These are phyloP conservation scores for Epiblema foenella DNA, from an alignment of 2,888 invertebrate species.

Conservation along the genomic window DNA sequence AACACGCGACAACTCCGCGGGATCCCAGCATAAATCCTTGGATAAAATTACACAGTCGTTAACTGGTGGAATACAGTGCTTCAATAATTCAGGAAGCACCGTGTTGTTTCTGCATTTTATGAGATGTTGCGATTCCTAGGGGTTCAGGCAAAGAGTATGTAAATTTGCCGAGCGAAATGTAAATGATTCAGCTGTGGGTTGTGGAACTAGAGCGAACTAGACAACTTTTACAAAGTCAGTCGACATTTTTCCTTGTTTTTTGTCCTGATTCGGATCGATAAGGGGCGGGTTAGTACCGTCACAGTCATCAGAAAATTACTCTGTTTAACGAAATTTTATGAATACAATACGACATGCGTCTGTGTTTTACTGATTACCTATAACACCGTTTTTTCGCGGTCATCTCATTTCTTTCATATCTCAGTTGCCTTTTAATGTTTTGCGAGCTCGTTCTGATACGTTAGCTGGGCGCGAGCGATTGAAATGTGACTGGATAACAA, in stretches of 20 bases:
- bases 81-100: constrained; percentile 65
- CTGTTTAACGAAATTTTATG: no score
- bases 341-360: no score
- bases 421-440: no score
- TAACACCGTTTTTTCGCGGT: no score
- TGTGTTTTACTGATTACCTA: no score
- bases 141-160: constrained; percentile 62
- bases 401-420: no score
- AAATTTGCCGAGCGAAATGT: constrained; percentile 68
- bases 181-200: constrained; percentile 59
- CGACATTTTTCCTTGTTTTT: constrained; percentile 46
- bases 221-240: constrained; percentile 43
- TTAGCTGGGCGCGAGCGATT: no score
- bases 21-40: constrained; percentile 50
- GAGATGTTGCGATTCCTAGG: constrained; percentile 58
- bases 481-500: no score
- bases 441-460: no score
- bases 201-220: constrained; percentile 46
- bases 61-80: constrained; percentile 58
- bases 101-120: constrained; percentile 67
- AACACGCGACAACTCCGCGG: constrained; percentile 34
- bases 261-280: constrained; percentile 36
- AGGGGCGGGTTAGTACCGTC: background rate
- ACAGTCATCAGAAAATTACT: background rate
- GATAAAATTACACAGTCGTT: constrained; percentile 54